Evolutionary conservation across 2,888 invertebrate species (phyloP).

Genomic region (Pegoplata infirma): DNA sequence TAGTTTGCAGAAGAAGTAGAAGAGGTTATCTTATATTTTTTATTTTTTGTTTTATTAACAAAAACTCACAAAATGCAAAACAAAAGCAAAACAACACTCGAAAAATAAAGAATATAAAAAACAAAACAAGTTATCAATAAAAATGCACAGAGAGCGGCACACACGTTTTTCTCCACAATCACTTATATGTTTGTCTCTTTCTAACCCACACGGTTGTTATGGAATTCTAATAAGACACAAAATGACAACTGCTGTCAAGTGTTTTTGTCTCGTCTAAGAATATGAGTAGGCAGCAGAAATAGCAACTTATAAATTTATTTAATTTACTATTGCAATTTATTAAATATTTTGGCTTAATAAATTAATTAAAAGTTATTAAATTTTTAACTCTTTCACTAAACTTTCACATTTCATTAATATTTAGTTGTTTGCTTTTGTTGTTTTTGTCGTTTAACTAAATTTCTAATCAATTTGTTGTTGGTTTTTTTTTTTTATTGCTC

Average conservation of each 20-base stretch:
- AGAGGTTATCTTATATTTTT: neutral
- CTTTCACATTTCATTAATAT: too few relatives aligned
- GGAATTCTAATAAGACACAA: neutral
- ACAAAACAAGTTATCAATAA: conserved; percentile 48
- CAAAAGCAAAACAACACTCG: conserved; percentile 52
- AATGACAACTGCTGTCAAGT: conserved; percentile 52
- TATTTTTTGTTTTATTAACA: neutral
- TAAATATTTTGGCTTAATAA: neutral
- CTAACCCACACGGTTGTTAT: neutral
- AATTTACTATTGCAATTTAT: neutral
- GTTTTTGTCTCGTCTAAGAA: conserved; percentile 50
- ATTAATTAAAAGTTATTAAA: too few relatives aligned
- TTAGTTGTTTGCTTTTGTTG: too few relatives aligned
- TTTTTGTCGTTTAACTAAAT: too few relatives aligned
- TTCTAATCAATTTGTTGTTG: neutral
- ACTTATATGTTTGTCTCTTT: conserved; percentile 40
- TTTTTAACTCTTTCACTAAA: too few relatives aligned
- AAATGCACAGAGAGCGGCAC: conserved; percentile 59
- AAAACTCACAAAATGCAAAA: conserved; percentile 34
- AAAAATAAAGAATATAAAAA: conserved; percentile 17
- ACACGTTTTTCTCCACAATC: conserved; percentile 47
- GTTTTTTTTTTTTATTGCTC: too few relatives aligned
- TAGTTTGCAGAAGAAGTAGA: neutral
- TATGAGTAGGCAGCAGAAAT: conserved; percentile 48
- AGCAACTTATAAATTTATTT: conserved; percentile 24